Percentiles rank a stretch among this genome's conserved stretches.
phyloP scores from a whole-genome alignment of 2,113 vertebrate species.

The Sinocyclocheilus grahami region DNA sequence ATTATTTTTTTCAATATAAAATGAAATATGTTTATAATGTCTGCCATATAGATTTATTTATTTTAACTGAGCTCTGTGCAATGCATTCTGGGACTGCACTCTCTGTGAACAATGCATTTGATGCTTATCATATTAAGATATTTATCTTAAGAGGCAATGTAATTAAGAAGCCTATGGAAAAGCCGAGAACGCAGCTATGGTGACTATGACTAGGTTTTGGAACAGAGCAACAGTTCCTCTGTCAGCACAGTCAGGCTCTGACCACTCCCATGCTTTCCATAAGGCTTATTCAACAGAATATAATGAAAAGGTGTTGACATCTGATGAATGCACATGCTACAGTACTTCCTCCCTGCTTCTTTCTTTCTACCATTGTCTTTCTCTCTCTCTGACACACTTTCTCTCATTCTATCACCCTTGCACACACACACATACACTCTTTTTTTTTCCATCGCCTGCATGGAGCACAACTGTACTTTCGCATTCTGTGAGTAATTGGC shows the following conservation, averaged over 20 bases:
- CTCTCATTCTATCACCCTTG: conserved; percentile 7
- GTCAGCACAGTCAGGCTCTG: not conserved
- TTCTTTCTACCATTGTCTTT: not conserved
- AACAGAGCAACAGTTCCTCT: not conserved
- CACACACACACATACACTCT: not conserved
- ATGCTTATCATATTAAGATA: not conserved
- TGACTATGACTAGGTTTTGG: not conserved
- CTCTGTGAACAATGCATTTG: not conserved
- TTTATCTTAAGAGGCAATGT: not conserved
- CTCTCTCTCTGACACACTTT: conserved; percentile 10
- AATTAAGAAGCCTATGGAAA: not conserved
- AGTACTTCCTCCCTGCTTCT: conserved; percentile 15
- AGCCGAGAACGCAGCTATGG: not conserved
- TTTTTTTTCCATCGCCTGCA: conserved; percentile 2
- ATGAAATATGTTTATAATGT: not conserved
- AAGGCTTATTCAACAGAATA: conserved; percentile 38
- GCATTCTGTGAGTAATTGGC: conserved; percentile 29
- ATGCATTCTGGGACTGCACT: not conserved
- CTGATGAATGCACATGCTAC: conserved; percentile 10
- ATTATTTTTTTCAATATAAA: no score
- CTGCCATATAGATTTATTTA: not conserved
- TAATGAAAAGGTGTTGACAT: conserved; percentile 58
- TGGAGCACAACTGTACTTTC: conserved; percentile 13
- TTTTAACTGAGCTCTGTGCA: not conserved
- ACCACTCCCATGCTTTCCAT: conserved; percentile 42